Evolutionary conservation across 2,797 vertebrate genomes (phyloP).

Genomic region (Varecia variegata): DNA sequence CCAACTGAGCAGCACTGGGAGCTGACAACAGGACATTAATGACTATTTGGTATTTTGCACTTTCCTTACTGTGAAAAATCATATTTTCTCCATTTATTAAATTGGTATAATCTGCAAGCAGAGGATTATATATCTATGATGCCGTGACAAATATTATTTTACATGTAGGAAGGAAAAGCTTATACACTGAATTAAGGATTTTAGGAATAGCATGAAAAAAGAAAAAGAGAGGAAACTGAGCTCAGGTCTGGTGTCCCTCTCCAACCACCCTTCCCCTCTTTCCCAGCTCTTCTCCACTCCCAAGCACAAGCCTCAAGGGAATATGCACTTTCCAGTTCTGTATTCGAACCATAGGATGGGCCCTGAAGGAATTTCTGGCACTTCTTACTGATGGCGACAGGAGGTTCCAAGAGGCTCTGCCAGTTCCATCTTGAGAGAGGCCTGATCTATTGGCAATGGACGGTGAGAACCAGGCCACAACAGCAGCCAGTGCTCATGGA

Average conservation of each 20-base stretch:
- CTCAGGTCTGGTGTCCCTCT: not conserved
- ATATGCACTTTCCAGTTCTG: not conserved
- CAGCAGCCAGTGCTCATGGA: not conserved
- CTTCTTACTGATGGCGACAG: not conserved
- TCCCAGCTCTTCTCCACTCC: not conserved
- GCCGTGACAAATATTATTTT: not conserved
- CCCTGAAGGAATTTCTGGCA: not conserved
- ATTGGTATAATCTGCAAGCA: not conserved
- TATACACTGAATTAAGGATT: not conserved
- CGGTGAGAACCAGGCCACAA: not conserved
- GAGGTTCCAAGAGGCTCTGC: not conserved
- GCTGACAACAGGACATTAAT: not conserved
- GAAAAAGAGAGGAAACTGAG: not conserved
- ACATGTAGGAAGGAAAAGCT: not conserved
- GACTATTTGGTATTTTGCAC: not conserved
- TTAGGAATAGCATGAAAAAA: slow-evolving; percentile 4
- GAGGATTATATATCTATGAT: not conserved
- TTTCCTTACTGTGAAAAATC: not conserved
- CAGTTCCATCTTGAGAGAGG: not conserved
- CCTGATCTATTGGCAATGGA: not conserved
- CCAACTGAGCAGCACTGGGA: not conserved
- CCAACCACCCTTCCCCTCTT: not conserved
- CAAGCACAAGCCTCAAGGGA: not conserved
- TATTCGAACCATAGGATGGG: not conserved
- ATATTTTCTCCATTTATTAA: not conserved